Percentiles rank a stretch among this genome's conserved stretches.
phyloP scores from a whole-genome alignment of 2,888 invertebrate species.

The Xanthorhoe designata region DNA sequence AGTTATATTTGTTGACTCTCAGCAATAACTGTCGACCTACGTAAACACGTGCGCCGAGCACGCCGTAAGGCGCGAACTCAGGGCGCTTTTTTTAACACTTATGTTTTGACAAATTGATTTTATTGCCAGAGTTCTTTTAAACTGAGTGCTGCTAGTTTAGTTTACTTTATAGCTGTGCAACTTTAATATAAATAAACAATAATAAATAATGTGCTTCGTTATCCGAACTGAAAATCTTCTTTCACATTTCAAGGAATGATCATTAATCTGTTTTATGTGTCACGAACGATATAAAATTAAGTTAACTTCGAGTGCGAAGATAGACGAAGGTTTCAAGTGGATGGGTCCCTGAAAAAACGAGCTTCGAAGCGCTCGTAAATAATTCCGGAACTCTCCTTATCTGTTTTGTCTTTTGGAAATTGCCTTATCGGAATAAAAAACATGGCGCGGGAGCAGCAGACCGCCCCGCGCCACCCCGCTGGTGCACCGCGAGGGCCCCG shows the following conservation, averaged over 20 bases:
- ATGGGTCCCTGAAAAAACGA: slow-evolving; percentile 46
- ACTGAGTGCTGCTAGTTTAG: no score
- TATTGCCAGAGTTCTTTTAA: not conserved
- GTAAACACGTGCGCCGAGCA: not conserved
- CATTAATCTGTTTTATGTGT: slow-evolving; percentile 64
- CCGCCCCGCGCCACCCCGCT: slow-evolving; percentile 10
- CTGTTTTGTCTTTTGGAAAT: slow-evolving; percentile 55
- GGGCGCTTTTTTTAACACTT: not conserved
- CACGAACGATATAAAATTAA: slow-evolving; percentile 56
- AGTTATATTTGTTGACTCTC: slow-evolving; percentile 1
- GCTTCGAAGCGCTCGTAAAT: slow-evolving; percentile 50
- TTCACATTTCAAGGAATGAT: slow-evolving; percentile 58
- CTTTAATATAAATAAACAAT: no score
- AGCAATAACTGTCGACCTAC: not conserved
- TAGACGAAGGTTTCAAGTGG: slow-evolving; percentile 67
- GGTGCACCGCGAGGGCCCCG: slow-evolving; percentile 4
- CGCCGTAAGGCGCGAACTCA: not conserved
- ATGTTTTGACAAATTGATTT: not conserved
- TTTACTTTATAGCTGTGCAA: no score
- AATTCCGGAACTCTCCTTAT: slow-evolving; percentile 59
- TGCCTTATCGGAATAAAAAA: slow-evolving; percentile 63
- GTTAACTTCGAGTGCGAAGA: slow-evolving; percentile 54
- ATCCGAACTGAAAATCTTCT: not conserved
- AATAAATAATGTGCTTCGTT: not conserved
- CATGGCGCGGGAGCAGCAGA: slow-evolving; percentile 46